These are phyloP conservation scores for Subacronicta megacephala DNA, from an alignment of 2,888 invertebrate species.

Conservation along the genomic window DNA sequence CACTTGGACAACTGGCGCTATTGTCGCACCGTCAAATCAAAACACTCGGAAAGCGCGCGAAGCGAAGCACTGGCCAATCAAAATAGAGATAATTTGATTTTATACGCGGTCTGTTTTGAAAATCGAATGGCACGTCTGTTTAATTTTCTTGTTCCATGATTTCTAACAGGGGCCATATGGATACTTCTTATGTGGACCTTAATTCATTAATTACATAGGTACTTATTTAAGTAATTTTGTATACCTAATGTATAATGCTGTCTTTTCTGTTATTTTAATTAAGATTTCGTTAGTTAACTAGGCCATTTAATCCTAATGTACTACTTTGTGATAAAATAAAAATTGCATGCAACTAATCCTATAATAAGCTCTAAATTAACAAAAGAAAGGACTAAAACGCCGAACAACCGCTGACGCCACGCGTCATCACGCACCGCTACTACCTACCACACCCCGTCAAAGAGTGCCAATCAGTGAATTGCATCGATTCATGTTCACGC, in stretches of 20 bases:
- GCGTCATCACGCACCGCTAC: slow-evolving; percentile 42
- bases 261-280: no score
- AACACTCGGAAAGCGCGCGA: slow-evolving; percentile 79
- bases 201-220: no score
- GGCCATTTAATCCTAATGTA: no score
- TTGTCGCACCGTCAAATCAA: slow-evolving; percentile 80
- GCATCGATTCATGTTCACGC: slow-evolving; percentile 64
- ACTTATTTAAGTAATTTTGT: no score
- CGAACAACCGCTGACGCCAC: slow-evolving; percentile 20
- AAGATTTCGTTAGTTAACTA: no score
- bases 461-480: slow-evolving; percentile 66
- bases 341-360: slow-evolving; percentile 1
- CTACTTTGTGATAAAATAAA: no score
- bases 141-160: slow-evolving; percentile 35
- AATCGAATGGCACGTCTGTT: slow-evolving; percentile 61
- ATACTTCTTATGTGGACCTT: no score
- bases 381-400: slow-evolving; percentile 19
- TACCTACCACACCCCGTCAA: slow-evolving; percentile 28
- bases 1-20: slow-evolving; percentile 83
- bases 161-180: not conserved
- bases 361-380: slow-evolving; percentile 24
- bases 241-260: no score
- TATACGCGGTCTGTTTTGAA: slow-evolving; percentile 75
- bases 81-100: slow-evolving; percentile 84
- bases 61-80: slow-evolving; percentile 80